Percentiles rank a stretch among this genome's conserved stretches.
phyloP scores from a whole-genome alignment of 2,113 vertebrate genomes.

The Alectura lathami region DNA sequence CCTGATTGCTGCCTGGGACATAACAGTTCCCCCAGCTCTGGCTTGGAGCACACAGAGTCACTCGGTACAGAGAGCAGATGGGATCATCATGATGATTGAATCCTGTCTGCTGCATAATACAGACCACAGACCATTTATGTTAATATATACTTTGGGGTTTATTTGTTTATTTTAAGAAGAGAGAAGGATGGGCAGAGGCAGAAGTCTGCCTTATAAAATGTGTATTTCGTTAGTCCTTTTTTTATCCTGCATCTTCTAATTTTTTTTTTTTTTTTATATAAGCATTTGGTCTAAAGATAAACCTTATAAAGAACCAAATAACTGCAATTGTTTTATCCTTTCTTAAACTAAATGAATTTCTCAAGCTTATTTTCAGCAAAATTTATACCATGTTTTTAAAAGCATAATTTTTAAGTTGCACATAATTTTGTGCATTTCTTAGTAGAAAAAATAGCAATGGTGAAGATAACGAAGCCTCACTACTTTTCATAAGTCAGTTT shows the following conservation, averaged over 20 bases:
- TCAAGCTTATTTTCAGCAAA: neutral
- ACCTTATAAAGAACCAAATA: neutral
- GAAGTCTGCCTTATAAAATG: neutral
- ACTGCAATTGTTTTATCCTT: neutral
- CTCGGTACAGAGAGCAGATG: too few relatives aligned
- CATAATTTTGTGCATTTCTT: neutral
- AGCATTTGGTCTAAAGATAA: neutral
- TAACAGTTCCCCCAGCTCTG: neutral
- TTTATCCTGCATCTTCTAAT: neutral
- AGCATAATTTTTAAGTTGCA: neutral
- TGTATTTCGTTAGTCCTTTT: neutral
- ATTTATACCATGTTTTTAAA: neutral
- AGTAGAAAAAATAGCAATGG: neutral
- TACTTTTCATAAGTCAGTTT: neutral
- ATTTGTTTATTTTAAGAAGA: neutral
- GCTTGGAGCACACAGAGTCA: neutral
- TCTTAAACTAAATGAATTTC: neutral
- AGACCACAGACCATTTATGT: neutral
- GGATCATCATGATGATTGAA: too few relatives aligned
- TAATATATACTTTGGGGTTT: neutral
- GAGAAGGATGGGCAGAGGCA: neutral
- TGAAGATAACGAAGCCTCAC: neutral
- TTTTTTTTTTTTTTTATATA: neutral
- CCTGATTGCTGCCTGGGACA: accelerated
- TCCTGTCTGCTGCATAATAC: too few relatives aligned